These are phyloP conservation scores for Halictus ligatus DNA, from an alignment of 2,888 invertebrate species.

Conservation along the genomic window DNA sequence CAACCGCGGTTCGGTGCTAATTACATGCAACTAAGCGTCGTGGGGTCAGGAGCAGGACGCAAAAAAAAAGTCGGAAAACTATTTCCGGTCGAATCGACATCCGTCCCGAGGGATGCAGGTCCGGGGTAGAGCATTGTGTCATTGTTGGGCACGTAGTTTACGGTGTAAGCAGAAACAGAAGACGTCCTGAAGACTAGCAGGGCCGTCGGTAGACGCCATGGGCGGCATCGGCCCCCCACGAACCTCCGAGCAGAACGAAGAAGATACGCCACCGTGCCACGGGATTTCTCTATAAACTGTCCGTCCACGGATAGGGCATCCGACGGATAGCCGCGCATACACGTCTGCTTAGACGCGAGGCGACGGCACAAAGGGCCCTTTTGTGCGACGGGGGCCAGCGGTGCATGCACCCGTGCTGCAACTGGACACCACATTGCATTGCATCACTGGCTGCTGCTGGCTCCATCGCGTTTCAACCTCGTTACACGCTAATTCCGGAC, in stretches of 20 bases:
- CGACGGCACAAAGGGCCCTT: conserved; percentile 80
- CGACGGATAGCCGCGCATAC: conserved; percentile 55
- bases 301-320: conserved; percentile 63
- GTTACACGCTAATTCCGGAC: conserved; percentile 33
- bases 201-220: conserved; percentile 66
- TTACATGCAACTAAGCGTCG: background rate
- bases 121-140: conserved; percentile 22
- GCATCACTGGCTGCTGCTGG: conserved; percentile 18
- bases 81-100: conserved; percentile 37
- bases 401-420: conserved; percentile 74
- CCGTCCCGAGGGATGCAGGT: conserved; percentile 7
- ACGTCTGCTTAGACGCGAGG: conserved; percentile 72
- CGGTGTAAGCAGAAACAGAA: conserved; percentile 46
- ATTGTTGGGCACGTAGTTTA: conserved; percentile 33
- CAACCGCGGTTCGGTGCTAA: background rate
- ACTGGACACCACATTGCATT: conserved; percentile 82
- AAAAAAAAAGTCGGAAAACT: conserved; percentile 12
- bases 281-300: conserved; percentile 77
- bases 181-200: conserved; percentile 57
- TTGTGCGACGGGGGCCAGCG: conserved; percentile 70
- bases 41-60: background rate
- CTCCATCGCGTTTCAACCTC: conserved; percentile 11
- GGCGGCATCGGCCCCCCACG: conserved; percentile 81
- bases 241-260: conserved; percentile 31
- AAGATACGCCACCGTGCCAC: conserved; percentile 61